Percentiles rank a stretch among this genome's conserved stretches.
Evolutionary conservation across 2,888 invertebrate species (phyloP).

Genomic region (Caradrina kadenii): DNA sequence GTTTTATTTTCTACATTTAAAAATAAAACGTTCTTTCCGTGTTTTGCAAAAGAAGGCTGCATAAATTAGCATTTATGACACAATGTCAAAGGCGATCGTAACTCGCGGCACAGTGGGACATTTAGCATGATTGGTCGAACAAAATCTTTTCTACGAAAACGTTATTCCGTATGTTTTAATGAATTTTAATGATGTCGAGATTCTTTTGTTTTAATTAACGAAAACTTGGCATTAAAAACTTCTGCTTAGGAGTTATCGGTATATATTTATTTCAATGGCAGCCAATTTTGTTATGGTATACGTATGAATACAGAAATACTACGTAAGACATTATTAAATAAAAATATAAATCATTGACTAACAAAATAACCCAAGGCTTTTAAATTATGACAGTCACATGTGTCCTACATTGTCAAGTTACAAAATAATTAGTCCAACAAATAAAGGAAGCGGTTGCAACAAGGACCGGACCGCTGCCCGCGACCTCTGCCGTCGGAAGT

Average conservation of each 20-base stretch:
- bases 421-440: conserved; percentile 52
- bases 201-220: conserved; percentile 24
- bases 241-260: not conserved
- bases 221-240: not conserved
- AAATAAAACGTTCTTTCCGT: conserved; percentile 3
- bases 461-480: conserved; percentile 39
- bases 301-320: too few species aligned
- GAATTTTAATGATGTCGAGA: conserved; percentile 4
- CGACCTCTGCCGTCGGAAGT: conserved; percentile 76
- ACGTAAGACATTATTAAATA: too few species aligned
- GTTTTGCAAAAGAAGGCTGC: conserved; percentile 31
- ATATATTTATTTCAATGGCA: conserved; percentile 9
- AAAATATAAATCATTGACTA: too few species aligned
- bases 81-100: conserved; percentile 38
- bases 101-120: conserved; percentile 31
- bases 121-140: conserved; percentile 26
- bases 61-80: conserved; percentile 48
- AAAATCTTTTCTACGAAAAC: conserved; percentile 15
- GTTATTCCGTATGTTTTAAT: conserved; percentile 6
- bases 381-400: conserved; percentile 11
- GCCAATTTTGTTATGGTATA: not conserved
- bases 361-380: not conserved
- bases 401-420: conserved; percentile 38
- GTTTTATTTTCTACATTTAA: not conserved
- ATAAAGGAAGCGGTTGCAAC: conserved; percentile 55